These are phyloP conservation scores for Scolopax bukidnonensis DNA, from an alignment of 2,797 vertebrate genomes.

Conservation along the genomic window DNA sequence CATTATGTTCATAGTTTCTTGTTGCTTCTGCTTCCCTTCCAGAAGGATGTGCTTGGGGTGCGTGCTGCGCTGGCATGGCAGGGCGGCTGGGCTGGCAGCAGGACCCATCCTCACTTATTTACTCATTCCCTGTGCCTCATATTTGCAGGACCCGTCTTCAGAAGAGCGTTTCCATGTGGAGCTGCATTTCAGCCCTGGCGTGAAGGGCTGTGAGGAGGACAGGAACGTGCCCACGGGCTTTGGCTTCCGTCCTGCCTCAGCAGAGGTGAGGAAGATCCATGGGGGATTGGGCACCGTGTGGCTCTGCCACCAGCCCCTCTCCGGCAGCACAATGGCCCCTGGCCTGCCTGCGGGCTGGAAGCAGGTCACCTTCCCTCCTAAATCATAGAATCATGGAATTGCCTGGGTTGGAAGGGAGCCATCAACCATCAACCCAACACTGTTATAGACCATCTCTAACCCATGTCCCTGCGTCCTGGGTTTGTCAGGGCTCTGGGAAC, in stretches of 20 bases:
- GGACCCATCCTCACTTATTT: neutral
- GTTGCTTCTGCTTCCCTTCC: neutral
- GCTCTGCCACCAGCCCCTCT: neutral
- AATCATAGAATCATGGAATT: too few species aligned
- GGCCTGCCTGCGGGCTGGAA: accelerated
- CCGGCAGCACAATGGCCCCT: neutral
- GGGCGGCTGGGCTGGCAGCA: neutral
- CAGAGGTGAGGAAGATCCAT: slow-evolving; percentile 81
- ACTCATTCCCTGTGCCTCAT: neutral
- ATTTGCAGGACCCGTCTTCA: slow-evolving; percentile 87
- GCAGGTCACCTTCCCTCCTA: neutral
- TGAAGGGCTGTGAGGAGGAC: slow-evolving; percentile 93
- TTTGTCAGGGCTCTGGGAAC: neutral
- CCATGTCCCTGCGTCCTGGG: neutral
- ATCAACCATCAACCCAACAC: too few species aligned
- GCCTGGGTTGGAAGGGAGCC: too few species aligned
- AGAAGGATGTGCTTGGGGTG: neutral
- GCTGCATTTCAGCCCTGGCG: slow-evolving; percentile 96
- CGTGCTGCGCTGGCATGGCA: neutral
- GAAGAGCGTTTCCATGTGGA: slow-evolving; percentile 98
- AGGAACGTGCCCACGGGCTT: slow-evolving; percentile 90
- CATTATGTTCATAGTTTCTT: neutral
- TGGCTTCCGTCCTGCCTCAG: slow-evolving; percentile 94
- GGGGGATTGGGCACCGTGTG: neutral
- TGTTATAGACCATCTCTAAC: too few species aligned